Base-by-base conservation (phyloP, 2,797 vertebrate species). In the Lindbergichthys nudifrons region DNA sequence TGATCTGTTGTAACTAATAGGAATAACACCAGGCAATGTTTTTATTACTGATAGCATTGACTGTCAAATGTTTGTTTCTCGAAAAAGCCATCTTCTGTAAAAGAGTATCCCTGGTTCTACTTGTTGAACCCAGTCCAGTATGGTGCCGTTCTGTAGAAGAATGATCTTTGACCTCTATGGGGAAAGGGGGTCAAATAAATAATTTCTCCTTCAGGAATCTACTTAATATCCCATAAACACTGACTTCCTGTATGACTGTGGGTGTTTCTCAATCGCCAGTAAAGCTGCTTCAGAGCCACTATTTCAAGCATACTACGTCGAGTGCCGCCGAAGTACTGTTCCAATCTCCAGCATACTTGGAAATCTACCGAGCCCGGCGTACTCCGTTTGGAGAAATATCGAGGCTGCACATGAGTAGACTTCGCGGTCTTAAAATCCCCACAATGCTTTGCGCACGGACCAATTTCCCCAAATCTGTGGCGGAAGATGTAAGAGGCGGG, bases 91-190 rank as follows among this genome's bases (percentile, higher is more conserved):
- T 12, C 2, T 5, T 2, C 60, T 61, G 1, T 13, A 26, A 32
- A 0, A 1, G 1, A 15, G 0, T 42, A 30, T 3, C 5, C 3
- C 26, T 60, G 36, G 19, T 32, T 50, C 19, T 8, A 10, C 23
- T 66, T 39, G 11, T 2, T 18, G 36, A 67, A 16, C 45, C 32
- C 23, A 43, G 43, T 52, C 19, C 41, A 53, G 18, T 53, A 2
- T 50, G 36, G 23, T 30, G 18, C 47, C 30, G 46, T 19, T 74
- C 43, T 69, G 30, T 10, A 10, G 53, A 9, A 79, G 58, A 56
- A 48, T 66, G 42, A 83, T 19, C 48, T 69, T 73, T 70, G 57
- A 85, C 73, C 75, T 70, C 45, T 53, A 4, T 2, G 30, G 11
- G 64, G 66, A 63, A 43, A 53, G 8, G 13, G 47, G 51, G n/a